phyloP scores from a whole-genome alignment of 1,140 invertebrate genomes.

The Chionoecetes opilio region DNA sequence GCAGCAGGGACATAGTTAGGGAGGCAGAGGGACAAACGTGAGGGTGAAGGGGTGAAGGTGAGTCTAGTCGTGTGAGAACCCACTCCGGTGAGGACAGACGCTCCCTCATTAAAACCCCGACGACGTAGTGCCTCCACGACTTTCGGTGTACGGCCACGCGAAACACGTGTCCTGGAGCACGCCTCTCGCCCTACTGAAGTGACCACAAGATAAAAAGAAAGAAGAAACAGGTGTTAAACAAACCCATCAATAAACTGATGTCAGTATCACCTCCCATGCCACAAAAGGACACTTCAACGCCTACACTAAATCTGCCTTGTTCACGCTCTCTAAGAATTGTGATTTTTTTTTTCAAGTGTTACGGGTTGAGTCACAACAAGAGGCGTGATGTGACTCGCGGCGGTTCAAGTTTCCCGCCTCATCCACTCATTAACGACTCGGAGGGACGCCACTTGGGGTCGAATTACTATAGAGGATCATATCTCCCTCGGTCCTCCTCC shows the following conservation, averaged over 20 bases:
- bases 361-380: neutral
- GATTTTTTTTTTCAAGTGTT: neutral
- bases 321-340: neutral
- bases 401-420: neutral
- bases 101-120: neutral
- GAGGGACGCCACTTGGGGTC: neutral
- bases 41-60: conserved; percentile 1
- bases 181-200: no score
- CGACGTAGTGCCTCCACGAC: neutral
- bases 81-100: neutral
- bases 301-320: neutral
- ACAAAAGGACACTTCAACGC: neutral
- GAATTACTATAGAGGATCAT: neutral
- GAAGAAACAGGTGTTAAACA: no score
- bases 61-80: neutral
- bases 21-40: neutral
- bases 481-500: neutral
- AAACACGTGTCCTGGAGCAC: neutral
- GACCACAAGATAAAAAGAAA: no score
- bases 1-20: neutral
- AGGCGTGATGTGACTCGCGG: neutral
- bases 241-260: no score
- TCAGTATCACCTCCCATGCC: no score
- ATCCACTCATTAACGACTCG: neutral
- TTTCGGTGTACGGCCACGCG: neutral